Evolutionary conservation across 37 sponge, comb jelly and placozoan genomes (phyloP).

Genomic region (Haliclona indistincta): DNA sequence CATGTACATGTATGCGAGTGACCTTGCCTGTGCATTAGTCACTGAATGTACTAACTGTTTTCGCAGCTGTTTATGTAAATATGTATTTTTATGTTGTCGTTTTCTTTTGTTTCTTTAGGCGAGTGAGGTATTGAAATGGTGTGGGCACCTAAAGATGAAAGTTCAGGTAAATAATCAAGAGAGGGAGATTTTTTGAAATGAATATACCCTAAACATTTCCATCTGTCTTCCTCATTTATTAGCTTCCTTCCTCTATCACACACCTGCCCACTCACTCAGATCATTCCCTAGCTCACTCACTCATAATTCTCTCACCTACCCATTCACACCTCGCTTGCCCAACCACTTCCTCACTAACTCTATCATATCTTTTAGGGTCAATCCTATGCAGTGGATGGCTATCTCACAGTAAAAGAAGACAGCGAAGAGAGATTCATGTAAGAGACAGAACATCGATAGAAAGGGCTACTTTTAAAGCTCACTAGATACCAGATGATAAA

Average conservation of each 20-base stretch:
- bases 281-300: too few species aligned
- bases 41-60: background rate
- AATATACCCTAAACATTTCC: background rate
- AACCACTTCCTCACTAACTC: too few species aligned
- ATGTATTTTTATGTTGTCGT: constrained; percentile 5
- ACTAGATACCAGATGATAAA: background rate
- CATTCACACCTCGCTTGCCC: too few species aligned
- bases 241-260: too few species aligned
- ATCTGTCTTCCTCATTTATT: too few species aligned
- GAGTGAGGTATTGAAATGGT: constrained; percentile 72
- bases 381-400: constrained; percentile 9
- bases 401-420: constrained; percentile 50
- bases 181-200: background rate
- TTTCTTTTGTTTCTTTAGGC: constrained; percentile 31
- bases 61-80: background rate
- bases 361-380: background rate
- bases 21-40: too few species aligned
- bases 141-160: constrained; percentile 57
- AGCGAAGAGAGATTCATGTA: constrained; percentile 40
- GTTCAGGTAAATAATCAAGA: constrained; percentile 16
- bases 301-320: too few species aligned
- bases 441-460: background rate
- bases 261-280: too few species aligned
- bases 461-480: background rate
- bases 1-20: too few species aligned